phyloP scores from a whole-genome alignment of 2,888 invertebrate species.

The Eupithecia tripunctaria region DNA sequence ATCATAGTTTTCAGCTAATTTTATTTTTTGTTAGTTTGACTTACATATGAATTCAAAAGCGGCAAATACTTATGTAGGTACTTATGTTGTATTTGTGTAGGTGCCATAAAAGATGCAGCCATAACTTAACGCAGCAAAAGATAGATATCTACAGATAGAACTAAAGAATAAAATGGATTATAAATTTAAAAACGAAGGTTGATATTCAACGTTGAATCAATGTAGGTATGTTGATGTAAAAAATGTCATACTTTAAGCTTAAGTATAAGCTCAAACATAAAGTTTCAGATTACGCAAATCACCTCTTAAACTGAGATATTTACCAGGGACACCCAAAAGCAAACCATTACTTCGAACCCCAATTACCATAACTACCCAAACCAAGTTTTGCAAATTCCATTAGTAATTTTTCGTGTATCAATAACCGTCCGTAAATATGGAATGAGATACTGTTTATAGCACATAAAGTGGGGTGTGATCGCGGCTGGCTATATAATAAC shows the following conservation, averaged over 20 bases:
- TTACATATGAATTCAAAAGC: not conserved
- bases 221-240: not conserved
- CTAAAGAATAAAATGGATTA: not conserved
- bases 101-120: not conserved
- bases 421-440: slow-evolving; percentile 43
- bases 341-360: slow-evolving; percentile 8
- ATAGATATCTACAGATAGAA: too few species aligned
- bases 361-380: slow-evolving; percentile 9
- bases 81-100: not conserved
- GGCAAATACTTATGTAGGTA: not conserved
- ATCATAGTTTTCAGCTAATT: not conserved
- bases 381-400: slow-evolving; percentile 37
- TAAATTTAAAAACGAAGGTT: not conserved
- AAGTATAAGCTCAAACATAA: not conserved
- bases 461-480: slow-evolving; percentile 73
- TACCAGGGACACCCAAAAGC: slow-evolving; percentile 40
- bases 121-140: not conserved
- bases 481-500: slow-evolving; percentile 61
- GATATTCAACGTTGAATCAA: not conserved
- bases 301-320: not conserved
- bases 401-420: slow-evolving; percentile 34
- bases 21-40: not conserved
- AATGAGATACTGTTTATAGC: slow-evolving; percentile 53
- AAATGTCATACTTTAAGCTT: not conserved
- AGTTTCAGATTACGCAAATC: not conserved